phyloP scores from a whole-genome alignment of 2,113 vertebrate species.

The Holacanthus passer region DNA sequence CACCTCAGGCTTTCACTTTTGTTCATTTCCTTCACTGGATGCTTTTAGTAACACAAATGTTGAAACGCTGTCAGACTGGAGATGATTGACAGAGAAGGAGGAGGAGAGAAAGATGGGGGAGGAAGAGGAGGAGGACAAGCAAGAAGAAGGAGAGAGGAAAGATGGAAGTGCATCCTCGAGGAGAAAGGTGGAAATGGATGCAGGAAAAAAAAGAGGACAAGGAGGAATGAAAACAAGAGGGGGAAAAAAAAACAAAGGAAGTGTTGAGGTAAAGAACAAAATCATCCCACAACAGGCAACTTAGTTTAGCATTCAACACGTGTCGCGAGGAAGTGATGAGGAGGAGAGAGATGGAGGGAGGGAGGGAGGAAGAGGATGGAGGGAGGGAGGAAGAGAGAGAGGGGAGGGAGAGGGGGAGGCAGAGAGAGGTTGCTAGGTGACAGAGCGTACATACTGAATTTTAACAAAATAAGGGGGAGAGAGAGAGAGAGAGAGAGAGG shows the following conservation, averaged over 20 bases:
- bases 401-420: conserved; percentile 35
- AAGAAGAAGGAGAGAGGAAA: too few species aligned
- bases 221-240: neutral
- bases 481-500: conserved; percentile 74
- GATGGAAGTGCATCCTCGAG: neutral
- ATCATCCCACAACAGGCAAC: conserved; percentile 67
- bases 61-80: conserved; percentile 3
- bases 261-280: neutral
- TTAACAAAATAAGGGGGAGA: conserved; percentile 83
- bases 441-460: conserved; percentile 88
- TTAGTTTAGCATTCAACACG: conserved; percentile 88
- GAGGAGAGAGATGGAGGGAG: conserved; percentile 32
- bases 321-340: conserved; percentile 82
- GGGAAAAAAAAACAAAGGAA: neutral
- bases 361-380: conserved; percentile 62
- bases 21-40: neutral
- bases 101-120: neutral
- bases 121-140: neutral
- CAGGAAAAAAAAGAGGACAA: neutral
- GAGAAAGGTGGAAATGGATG: neutral
- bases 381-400: conserved; percentile 10
- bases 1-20: neutral
- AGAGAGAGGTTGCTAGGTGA: conserved; percentile 85
- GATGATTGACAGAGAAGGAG: neutral
- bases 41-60: neutral